A percentile compares a stretch with the other conserved stretches of the same genome.
Conservation (phyloP, 1,140 invertebrate genomes). For the Portunus trituberculatus region DNA sequence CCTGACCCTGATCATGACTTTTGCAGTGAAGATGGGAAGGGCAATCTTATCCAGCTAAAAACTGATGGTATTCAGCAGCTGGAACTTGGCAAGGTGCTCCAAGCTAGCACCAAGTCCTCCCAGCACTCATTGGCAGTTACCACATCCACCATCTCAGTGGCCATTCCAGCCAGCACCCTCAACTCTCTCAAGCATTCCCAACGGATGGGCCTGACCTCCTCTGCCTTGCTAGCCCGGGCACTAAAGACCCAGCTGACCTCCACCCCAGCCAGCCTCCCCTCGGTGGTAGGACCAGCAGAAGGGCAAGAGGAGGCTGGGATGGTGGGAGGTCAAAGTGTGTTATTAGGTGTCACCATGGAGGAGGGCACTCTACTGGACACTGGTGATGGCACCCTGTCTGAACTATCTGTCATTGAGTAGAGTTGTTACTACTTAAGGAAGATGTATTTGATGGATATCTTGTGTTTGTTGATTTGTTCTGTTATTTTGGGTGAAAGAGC, state of each 20-base stretch:
- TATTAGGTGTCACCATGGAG: constrained; percentile 70
- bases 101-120: constrained; percentile 55
- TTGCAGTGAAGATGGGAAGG: constrained; percentile 55
- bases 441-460: background rate
- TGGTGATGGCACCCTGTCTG: constrained; percentile 71
- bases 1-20: constrained; percentile 56
- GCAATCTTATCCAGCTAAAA: constrained; percentile 58
- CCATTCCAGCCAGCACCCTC: constrained; percentile 63
- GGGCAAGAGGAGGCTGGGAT: constrained; percentile 39
- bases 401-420: constrained; percentile 70
- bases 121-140: constrained; percentile 66
- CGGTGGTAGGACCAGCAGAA: constrained; percentile 51
- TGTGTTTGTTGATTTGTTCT: background rate
- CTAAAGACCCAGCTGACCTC: constrained; percentile 65
- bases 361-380: constrained; percentile 69
- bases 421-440: background rate
- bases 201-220: constrained; percentile 42
- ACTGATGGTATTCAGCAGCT: constrained; percentile 64
- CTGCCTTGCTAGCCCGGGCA: constrained; percentile 57
- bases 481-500: background rate
- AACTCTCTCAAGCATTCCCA: constrained; percentile 62
- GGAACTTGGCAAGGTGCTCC: constrained; percentile 67
- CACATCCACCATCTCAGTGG: constrained; percentile 67
- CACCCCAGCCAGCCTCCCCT: constrained; percentile 34
- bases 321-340: constrained; percentile 62